Conservation (phyloP, 2,113 vertebrate genomes). For the Prochilodus magdalenae region DNA sequence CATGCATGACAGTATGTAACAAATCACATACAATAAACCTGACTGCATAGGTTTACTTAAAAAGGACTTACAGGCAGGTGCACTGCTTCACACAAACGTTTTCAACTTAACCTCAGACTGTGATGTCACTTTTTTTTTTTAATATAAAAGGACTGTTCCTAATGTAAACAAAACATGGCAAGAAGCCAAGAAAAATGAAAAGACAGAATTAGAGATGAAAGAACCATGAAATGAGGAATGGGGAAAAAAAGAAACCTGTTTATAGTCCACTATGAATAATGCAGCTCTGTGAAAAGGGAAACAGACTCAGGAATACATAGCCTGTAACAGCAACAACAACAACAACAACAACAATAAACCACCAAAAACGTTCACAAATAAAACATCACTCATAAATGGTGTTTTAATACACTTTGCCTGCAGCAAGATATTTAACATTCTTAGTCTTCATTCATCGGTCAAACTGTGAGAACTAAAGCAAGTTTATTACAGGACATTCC, state of each 20-base stretch:
- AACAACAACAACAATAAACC: no score
- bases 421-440: not conserved
- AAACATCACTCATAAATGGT: no score
- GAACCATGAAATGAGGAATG: not conserved
- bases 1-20: no score
- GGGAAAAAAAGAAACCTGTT: slow-evolving; percentile 28
- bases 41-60: no score
- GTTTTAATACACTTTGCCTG: no score
- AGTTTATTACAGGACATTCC: no score
- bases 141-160: not conserved
- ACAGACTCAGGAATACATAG: slow-evolving; percentile 72
- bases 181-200: not conserved
- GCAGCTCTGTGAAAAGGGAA: slow-evolving; percentile 64
- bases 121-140: not conserved
- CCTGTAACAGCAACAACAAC: not conserved
- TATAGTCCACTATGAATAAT: slow-evolving; percentile 36
- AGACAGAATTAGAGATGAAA: not conserved
- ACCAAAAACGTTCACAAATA: no score
- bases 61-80: no score
- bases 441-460: not conserved
- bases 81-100: not conserved
- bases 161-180: not conserved
- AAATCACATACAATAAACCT: no score
- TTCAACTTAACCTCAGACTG: not conserved
- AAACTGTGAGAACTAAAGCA: not conserved